A percentile compares a stretch with the other conserved stretches of the same genome.
Evolutionary conservation across 2,113 vertebrate genomes (phyloP).

Genomic region (Pseudopipra pipra): DNA sequence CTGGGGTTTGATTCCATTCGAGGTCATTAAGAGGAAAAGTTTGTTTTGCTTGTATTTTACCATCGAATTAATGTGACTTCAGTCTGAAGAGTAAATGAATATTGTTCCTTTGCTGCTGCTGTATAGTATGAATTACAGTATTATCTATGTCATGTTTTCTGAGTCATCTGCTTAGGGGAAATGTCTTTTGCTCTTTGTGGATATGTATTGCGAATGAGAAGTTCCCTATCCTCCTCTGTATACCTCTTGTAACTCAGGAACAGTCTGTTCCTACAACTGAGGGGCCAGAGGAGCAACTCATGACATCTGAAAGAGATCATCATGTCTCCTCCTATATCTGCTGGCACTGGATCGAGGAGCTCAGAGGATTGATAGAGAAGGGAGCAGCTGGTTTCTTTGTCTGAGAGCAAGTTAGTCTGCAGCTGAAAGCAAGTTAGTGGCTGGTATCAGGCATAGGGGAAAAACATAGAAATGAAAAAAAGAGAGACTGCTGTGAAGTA

Average conservation of each 20-base stretch:
- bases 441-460: background rate
- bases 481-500: background rate
- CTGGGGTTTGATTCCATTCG: background rate
- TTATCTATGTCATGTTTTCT: background rate
- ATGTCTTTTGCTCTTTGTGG: background rate
- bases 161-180: background rate
- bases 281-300: background rate
- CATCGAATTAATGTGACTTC: background rate
- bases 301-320: background rate
- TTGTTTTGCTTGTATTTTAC: background rate
- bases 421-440: background rate
- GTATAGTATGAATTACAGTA: background rate
- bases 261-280: background rate
- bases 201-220: background rate
- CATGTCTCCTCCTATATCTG: background rate
- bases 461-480: background rate
- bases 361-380: background rate
- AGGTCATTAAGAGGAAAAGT: background rate
- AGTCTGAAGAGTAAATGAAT: background rate
- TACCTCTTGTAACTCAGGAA: background rate
- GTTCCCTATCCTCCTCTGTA: background rate
- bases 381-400: background rate
- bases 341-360: background rate
- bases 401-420: background rate
- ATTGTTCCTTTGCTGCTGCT: background rate